Percentiles rank a stretch among this genome's conserved stretches.
Conservation (phyloP, 2,113 vertebrate species). For the Microcebus jonahi region DNA sequence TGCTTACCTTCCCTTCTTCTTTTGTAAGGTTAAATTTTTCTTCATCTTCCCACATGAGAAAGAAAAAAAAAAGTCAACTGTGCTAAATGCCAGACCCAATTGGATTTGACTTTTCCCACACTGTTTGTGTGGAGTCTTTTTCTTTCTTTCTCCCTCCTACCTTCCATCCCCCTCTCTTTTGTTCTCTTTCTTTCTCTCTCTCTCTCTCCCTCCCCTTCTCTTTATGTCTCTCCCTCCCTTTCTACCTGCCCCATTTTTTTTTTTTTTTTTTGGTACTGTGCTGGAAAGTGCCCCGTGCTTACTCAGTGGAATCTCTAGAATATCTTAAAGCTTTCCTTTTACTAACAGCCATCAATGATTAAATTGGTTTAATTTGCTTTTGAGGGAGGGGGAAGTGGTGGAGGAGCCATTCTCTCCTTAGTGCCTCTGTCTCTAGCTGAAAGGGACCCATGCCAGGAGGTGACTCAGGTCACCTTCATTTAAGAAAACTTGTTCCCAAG, state of each 20-base stretch:
- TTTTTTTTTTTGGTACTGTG: not conserved
- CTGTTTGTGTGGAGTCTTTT: not conserved
- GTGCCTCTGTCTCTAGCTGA: not conserved
- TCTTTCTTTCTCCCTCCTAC: fast-evolving
- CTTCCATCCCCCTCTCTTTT: too few species aligned
- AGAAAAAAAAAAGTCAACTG: not conserved
- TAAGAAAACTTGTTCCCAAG: not conserved
- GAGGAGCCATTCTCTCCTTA: not conserved
- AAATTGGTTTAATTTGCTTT: conserved; percentile 49
- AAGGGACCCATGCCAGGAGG: not conserved
- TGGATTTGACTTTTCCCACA: not conserved
- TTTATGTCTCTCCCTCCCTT: fast-evolving
- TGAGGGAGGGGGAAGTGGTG: fast-evolving
- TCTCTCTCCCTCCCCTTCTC: not conserved
- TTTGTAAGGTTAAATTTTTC: conserved; percentile 24
- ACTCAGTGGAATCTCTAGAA: not conserved
- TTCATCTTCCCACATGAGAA: conserved; percentile 31
- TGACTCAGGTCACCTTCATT: not conserved
- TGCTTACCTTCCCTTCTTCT: conserved; percentile 28
- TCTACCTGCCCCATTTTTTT: too few species aligned
- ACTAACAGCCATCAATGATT: conserved; percentile 36
- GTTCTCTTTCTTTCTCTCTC: too few species aligned
- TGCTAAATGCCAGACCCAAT: conserved; percentile 21
- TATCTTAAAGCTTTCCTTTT: conserved; percentile 65
- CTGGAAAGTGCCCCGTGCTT: not conserved